These are phyloP conservation scores for Diaperis boleti DNA, from an alignment of 2,888 invertebrate species.

Conservation along the genomic window DNA sequence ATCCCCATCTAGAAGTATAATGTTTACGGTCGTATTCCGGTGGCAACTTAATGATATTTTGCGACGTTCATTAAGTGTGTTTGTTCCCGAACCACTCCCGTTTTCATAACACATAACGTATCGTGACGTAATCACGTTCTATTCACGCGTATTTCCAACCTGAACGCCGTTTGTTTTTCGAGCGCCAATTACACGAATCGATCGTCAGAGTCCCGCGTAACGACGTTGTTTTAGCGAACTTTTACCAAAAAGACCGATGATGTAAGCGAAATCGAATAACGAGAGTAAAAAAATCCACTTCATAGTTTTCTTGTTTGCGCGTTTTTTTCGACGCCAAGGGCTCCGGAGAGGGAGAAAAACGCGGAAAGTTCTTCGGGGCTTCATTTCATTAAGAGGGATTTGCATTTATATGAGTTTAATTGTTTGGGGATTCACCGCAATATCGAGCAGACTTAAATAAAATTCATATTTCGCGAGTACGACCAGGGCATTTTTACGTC, in stretches of 20 bases:
- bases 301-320: conserved; percentile 25
- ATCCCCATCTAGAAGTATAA: conserved; percentile 45
- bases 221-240: conserved; percentile 39
- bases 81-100: conserved; percentile 60
- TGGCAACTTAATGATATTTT: conserved; percentile 63
- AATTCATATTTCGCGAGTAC: conserved; percentile 29
- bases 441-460: conserved; percentile 28
- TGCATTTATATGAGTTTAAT: conserved; percentile 41
- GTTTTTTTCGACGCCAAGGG: conserved; percentile 24
- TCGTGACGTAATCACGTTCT: conserved; percentile 43
- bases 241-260: conserved; percentile 40
- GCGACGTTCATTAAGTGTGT: conserved; percentile 64
- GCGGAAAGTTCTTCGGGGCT: conserved; percentile 30
- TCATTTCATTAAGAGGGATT: conserved; percentile 37
- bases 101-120: conserved; percentile 39
- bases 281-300: conserved; percentile 16
- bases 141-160: conserved; percentile 38
- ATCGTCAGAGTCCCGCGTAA: conserved; percentile 14
- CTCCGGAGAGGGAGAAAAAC: conserved; percentile 20
- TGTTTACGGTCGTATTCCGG: conserved; percentile 47
- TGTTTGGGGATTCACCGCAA: conserved; percentile 36
- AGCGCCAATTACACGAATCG: conserved; percentile 40
- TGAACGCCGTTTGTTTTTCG: conserved; percentile 44
- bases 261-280: conserved; percentile 41
- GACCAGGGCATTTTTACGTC: not conserved